Conservation (phyloP, 2,888 invertebrate species). For the Agrotis exclamationis region DNA sequence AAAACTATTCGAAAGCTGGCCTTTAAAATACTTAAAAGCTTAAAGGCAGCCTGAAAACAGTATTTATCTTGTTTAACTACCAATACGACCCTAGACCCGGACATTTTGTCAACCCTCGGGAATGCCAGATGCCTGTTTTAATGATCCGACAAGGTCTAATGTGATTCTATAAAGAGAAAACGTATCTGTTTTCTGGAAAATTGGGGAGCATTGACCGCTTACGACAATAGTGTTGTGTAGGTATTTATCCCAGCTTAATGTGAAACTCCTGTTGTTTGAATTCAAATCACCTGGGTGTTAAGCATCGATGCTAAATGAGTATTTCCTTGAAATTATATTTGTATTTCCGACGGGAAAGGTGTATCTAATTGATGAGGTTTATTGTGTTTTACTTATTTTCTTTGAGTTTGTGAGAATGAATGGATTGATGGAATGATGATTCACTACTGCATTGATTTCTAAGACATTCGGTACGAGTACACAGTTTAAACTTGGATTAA, state of each 20-base stretch:
- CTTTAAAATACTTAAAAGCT: conserved; percentile 2
- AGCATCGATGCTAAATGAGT: too few relatives aligned
- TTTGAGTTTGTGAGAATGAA: too few relatives aligned
- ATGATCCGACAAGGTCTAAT: conserved; percentile 35
- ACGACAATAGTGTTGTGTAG: background rate
- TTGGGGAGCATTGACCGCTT: conserved; percentile 37
- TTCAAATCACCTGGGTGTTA: background rate
- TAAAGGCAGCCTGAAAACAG: background rate
- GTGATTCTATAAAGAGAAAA: conserved; percentile 38
- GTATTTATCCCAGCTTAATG: conserved; percentile 1
- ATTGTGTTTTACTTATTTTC: too few relatives aligned
- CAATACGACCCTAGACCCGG: conserved; percentile 4
- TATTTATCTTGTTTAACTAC: conserved; percentile 31
- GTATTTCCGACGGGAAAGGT: background rate
- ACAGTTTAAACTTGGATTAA: too few relatives aligned
- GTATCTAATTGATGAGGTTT: too few relatives aligned
- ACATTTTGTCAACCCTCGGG: conserved; percentile 22
- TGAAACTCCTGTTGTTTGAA: background rate
- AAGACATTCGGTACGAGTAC: too few relatives aligned
- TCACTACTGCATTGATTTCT: too few relatives aligned
- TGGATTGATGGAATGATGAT: too few relatives aligned
- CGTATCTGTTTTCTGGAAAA: conserved; percentile 20
- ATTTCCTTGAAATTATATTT: background rate
- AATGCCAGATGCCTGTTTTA: conserved; percentile 40
- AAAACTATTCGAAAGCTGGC: too few relatives aligned